Percentiles rank a stretch among this genome's conserved stretches.
phyloP scores from a whole-genome alignment of 2,888 invertebrate genomes.

The Parapristionchus giblindavisi region DNA sequence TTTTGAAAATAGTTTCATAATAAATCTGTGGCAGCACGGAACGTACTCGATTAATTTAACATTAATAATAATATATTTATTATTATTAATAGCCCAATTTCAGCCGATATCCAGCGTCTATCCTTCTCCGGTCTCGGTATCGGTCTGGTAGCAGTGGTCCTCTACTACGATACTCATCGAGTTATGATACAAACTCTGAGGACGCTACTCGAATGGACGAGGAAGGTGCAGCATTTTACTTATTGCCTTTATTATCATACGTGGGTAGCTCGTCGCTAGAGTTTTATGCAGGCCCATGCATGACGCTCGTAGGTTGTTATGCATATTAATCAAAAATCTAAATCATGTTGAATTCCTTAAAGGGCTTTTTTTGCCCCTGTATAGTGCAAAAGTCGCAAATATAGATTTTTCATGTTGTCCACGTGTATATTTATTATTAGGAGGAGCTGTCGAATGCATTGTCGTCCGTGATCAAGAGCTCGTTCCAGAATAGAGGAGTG shows the following conservation, averaged over 20 bases:
- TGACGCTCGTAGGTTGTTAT: no score
- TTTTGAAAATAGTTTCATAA: no score
- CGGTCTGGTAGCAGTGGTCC: slow-evolving; percentile 30
- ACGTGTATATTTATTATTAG: not conserved
- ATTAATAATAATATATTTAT: not conserved
- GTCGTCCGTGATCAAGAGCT: slow-evolving; percentile 26
- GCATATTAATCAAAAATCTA: no score
- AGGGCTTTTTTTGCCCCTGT: no score
- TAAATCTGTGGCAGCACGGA: no score
- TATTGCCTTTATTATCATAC: no score
- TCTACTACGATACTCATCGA: slow-evolving; percentile 38
- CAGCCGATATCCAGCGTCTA: slow-evolving; percentile 30
- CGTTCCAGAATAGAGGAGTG: slow-evolving; percentile 25
- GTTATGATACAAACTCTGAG: slow-evolving; percentile 7
- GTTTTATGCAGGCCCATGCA: no score
- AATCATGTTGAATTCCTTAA: no score
- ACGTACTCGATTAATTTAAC: no score
- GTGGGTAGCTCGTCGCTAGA: no score
- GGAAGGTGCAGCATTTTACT: no score
- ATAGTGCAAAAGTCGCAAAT: no score
- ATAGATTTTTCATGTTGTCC: not conserved
- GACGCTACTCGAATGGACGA: slow-evolving; percentile 25
- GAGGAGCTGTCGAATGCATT: slow-evolving; percentile 13
- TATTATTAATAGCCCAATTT: not conserved
- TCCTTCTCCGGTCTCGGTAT: slow-evolving; percentile 28